These are phyloP conservation scores for Periophthalmodon schlosseri DNA, from an alignment of 2,113 vertebrate species.

Conservation along the genomic window DNA sequence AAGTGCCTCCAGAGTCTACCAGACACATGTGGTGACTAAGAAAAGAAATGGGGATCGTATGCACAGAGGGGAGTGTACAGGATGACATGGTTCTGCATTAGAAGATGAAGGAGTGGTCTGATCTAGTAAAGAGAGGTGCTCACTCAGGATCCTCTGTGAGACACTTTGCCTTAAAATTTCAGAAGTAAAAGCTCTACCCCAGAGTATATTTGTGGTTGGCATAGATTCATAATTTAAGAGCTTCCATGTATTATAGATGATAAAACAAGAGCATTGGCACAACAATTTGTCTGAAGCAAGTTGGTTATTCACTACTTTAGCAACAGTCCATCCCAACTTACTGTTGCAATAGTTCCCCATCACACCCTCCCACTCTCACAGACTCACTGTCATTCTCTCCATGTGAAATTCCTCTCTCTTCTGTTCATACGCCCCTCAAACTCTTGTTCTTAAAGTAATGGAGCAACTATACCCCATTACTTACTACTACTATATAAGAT, in stretches of 20 bases:
- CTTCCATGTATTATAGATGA: slow-evolving; percentile 60
- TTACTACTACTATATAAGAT: too few species aligned
- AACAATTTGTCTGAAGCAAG: slow-evolving; percentile 36
- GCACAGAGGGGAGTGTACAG: too few species aligned
- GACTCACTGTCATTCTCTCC: slow-evolving; percentile 27
- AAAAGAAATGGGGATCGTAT: too few species aligned
- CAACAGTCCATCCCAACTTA: background rate
- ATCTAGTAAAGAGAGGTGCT: slow-evolving; percentile 23
- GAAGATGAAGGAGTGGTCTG: slow-evolving; percentile 6
- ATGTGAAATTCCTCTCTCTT: slow-evolving; percentile 52
- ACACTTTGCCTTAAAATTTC: slow-evolving; percentile 31
- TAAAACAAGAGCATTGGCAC: slow-evolving; percentile 41
- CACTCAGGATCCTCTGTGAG: background rate
- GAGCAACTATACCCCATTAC: too few species aligned
- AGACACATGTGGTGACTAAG: too few species aligned
- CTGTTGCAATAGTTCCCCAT: background rate
- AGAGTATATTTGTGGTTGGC: slow-evolving; percentile 44
- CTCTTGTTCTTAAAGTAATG: background rate
- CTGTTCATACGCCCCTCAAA: background rate
- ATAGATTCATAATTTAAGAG: slow-evolving; percentile 61
- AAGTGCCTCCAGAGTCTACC: too few species aligned
- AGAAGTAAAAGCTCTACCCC: slow-evolving; percentile 37
- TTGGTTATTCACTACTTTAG: slow-evolving; percentile 40
- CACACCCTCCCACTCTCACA: slow-evolving; percentile 36
- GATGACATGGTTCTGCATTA: too few species aligned